phyloP scores from a whole-genome alignment of 2,797 vertebrate genomes.

The Setipinna tenuifilis region DNA sequence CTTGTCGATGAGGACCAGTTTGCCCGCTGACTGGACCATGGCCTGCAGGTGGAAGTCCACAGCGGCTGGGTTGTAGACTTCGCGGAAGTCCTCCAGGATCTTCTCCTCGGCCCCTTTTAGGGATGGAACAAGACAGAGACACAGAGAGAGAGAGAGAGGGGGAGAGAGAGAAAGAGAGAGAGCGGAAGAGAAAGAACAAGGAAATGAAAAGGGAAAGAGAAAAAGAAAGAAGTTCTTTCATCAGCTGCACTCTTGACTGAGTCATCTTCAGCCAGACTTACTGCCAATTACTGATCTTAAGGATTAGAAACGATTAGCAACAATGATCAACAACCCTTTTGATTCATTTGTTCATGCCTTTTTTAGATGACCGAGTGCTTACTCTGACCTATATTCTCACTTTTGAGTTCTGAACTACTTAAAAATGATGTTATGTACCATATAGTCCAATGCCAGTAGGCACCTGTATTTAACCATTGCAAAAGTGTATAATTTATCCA shows the following conservation, averaged over 20 bases:
- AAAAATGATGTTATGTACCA: neutral
- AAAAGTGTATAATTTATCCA: neutral
- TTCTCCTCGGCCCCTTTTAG: slow-evolving; percentile 94
- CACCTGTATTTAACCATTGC: neutral
- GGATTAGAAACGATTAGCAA: neutral
- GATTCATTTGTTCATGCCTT: neutral
- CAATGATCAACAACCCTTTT: neutral
- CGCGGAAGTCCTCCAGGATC: slow-evolving; percentile 96
- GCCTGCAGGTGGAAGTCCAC: slow-evolving; percentile 96
- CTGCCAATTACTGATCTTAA: neutral
- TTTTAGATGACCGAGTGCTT: neutral
- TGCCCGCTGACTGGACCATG: slow-evolving; percentile 98
- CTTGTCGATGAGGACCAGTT: slow-evolving; percentile 98
- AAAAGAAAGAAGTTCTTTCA: no score
- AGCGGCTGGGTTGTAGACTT: slow-evolving; percentile 86
- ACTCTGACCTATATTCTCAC: neutral
- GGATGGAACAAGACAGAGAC: neutral
- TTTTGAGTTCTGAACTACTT: neutral
- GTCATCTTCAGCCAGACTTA: neutral
- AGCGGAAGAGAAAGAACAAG: neutral
- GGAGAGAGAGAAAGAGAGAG: neutral
- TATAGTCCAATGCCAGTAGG: neutral
- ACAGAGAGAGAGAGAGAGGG: neutral
- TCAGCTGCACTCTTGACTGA: neutral
- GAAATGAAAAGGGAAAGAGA: neutral